phyloP scores from a whole-genome alignment of 2,888 invertebrate genomes.

The Sarcophaga rosellei region DNA sequence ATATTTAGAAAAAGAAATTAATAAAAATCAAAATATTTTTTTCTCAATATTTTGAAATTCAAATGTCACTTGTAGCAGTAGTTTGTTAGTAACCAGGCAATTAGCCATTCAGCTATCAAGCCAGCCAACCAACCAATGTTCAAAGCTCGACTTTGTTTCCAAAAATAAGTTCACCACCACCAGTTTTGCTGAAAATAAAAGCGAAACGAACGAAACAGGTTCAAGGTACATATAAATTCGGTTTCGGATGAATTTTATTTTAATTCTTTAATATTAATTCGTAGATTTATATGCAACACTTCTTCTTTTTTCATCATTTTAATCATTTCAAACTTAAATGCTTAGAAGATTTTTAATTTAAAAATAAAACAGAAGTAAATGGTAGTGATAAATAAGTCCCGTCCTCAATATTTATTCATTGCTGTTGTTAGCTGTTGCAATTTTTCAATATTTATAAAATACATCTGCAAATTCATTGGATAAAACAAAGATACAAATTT shows the following conservation, averaged over 20 bases:
- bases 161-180: too few species aligned
- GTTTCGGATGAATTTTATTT: conserved; percentile 21
- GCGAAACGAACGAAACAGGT: conserved; percentile 25
- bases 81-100: conserved; percentile 13
- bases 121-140: neutral
- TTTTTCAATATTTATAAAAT: too few species aligned
- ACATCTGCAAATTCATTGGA: too few species aligned
- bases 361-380: too few species aligned
- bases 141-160: neutral
- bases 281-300: conserved; percentile 20
- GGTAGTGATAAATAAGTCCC: too few species aligned
- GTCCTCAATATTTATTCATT: too few species aligned
- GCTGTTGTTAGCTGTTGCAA: too few species aligned
- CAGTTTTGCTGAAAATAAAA: too few species aligned
- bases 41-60: neutral
- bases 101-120: neutral
- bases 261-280: conserved; percentile 16
- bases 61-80: conserved; percentile 63
- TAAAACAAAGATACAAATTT: too few species aligned
- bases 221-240: conserved; percentile 11
- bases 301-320: neutral
- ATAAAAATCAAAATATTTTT: too few species aligned
- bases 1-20: neutral
- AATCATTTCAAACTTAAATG: neutral
- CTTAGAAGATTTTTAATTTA: too few species aligned